Base-by-base conservation (phyloP, 2,797 vertebrate genomes). In the Myioborus melanocephalus region DNA sequence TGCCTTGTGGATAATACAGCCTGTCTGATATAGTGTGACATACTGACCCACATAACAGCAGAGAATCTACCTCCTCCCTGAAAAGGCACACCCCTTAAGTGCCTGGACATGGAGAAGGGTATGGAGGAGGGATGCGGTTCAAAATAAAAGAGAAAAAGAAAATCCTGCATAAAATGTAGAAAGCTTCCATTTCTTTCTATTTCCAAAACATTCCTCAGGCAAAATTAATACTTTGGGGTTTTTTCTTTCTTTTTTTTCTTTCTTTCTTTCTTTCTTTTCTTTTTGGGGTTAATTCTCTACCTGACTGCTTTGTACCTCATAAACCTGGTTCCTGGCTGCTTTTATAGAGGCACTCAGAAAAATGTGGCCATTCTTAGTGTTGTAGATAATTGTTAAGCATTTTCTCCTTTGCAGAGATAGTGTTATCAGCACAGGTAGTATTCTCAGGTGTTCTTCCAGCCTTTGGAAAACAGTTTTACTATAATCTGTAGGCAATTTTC, bases 401-500 rank as follows among this genome's bases (percentile, higher is more conserved):
- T 95, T 92, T 14, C 73, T 88, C 34, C 59, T 76, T 69, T 76
- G 50, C 79, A 89, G 80, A 90, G 88, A 86, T 60, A 83, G 56
- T 77, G 69, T 91, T 96, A 85, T 80, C 94, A 90, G 72, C 69
- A 82, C 79, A 91, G 49, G 82, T 60, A 80, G 61, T 81, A 83
- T 93, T 93, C 93, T 94, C 49, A 1, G 57, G 87, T 95, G 91
- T 94, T 91, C 91, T 90, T 44, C 50, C 68, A 87, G 85, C 59
- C 72, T 86, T 30, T 66, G 66, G 83, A 90, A 95, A 94, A 83
- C 22, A 76, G 77, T 90, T 93, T 93, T 90, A 72, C 73, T 89
- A 57, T 94, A 88, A 93, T 93, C 83, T 90, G 85, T 53, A 88
- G 91, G 87, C 94, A 96, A 68, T 96, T 95, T 94, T 59, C 60